Percentiles rank a stretch among this genome's conserved stretches.
Evolutionary conservation across 2,888 invertebrate species (phyloP).

Genomic region (Chrysotoxum bicinctum): DNA sequence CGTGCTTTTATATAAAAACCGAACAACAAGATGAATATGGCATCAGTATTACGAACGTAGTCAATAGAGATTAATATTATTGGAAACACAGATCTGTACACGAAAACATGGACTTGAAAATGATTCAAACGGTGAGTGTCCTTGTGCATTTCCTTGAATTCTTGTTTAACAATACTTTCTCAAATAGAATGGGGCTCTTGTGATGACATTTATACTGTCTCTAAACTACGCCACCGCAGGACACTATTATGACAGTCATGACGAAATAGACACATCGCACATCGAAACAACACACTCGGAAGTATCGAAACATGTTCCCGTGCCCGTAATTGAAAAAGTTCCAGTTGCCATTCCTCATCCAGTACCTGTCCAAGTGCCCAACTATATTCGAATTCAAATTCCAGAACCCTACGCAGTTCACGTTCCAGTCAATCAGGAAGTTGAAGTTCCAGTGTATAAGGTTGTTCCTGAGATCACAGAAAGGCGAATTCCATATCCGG

Average conservation of each 20-base stretch:
- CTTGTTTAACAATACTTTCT: background rate
- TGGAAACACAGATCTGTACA: background rate
- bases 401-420: conserved; percentile 90
- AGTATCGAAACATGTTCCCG: conserved; percentile 87
- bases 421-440: conserved; percentile 86
- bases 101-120: background rate
- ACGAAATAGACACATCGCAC: conserved; percentile 35
- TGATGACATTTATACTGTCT: conserved; percentile 28
- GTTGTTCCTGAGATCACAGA: conserved; percentile 88
- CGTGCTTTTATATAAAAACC: conserved; percentile 56
- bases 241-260: conserved; percentile 32
- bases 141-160: background rate
- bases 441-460: conserved; percentile 88
- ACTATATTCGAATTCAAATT: conserved; percentile 86
- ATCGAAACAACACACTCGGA: conserved; percentile 84
- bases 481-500: conserved; percentile 88
- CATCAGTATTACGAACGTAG: conserved; percentile 50
- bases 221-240: conserved; percentile 30
- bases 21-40: conserved; percentile 45
- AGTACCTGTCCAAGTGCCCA: conserved; percentile 86
- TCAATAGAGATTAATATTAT: conserved; percentile 38
- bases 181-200: conserved; percentile 31
- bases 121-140: conserved; percentile 43
- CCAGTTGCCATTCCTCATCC: conserved; percentile 89
- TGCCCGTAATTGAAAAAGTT: conserved; percentile 88